A percentile compares a stretch with the other conserved stretches of the same genome.
phyloP scores from a whole-genome alignment of 2,888 invertebrate genomes.

The Lasioglossum villosulum region DNA sequence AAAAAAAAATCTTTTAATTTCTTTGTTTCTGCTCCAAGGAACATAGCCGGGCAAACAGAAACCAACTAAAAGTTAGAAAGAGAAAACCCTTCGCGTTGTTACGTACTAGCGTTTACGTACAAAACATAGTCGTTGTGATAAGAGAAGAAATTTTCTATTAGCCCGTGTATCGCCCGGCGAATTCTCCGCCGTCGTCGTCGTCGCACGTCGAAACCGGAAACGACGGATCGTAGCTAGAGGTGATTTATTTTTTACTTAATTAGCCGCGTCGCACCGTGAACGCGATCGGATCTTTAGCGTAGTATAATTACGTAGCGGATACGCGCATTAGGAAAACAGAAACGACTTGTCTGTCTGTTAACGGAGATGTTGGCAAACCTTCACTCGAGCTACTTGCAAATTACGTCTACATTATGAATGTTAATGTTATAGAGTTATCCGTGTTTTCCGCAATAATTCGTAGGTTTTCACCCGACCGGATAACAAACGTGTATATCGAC shows the following conservation, averaged over 20 bases:
- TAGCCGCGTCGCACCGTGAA: slow-evolving; percentile 50
- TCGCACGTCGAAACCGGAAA: neutral
- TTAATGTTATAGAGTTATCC: slow-evolving; percentile 57
- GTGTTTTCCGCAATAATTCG: slow-evolving; percentile 61
- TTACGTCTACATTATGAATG: slow-evolving; percentile 53
- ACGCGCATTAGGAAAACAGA: slow-evolving; percentile 25
- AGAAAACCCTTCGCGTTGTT: slow-evolving; percentile 33
- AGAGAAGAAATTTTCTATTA: slow-evolving; percentile 52
- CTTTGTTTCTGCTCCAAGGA: neutral
- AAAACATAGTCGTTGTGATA: slow-evolving; percentile 61
- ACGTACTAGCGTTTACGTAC: slow-evolving; percentile 58
- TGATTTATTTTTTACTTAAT: slow-evolving; percentile 70
- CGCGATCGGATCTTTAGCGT: slow-evolving; percentile 53
- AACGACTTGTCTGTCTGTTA: slow-evolving; percentile 43
- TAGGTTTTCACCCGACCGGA: slow-evolving; percentile 64
- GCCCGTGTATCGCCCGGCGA: slow-evolving; percentile 25
- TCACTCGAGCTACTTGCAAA: slow-evolving; percentile 84
- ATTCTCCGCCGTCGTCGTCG: neutral
- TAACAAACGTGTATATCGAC: slow-evolving; percentile 22
- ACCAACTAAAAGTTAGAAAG: neutral
- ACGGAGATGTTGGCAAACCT: slow-evolving; percentile 85
- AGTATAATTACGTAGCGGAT: slow-evolving; percentile 28
- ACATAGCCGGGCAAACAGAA: neutral
- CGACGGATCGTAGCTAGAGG: slow-evolving; percentile 59
- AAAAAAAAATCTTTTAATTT: neutral